Evolutionary conservation across 2,888 invertebrate genomes (phyloP), one percentile per base, ranked within the genome.

Genomic region (Metellina segmentata): DNA sequence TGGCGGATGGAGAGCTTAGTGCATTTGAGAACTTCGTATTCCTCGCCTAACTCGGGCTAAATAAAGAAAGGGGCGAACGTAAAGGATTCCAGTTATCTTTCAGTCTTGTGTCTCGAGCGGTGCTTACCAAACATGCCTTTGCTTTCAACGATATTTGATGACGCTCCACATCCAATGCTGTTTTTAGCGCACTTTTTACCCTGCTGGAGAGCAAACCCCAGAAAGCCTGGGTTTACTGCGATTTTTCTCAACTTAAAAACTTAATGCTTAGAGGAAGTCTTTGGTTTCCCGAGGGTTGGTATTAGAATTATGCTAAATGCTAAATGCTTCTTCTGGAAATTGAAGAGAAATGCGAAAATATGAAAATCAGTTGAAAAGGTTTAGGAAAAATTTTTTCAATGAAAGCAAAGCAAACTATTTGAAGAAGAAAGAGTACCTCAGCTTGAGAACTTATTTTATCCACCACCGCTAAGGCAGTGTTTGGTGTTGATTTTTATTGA

Each of bases 91-190:
- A 49, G 77, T 86, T 86, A 86, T 86, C 86, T 86, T 78, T 20
- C 51, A 51, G 77, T 9, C 61, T 13, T 7, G 19, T 48, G 70
- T 82, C 89, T 70, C 74, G 52, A 7, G 82, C 82, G 82, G 20
- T 19, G 75, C 20, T 20, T 53, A 34, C 51, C 86, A 34, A 49
- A 89, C 89, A 89, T 82, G 89, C 89, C 75, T 89, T 82, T 89
- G 81, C 89, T 89, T 89, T 89, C 89, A 89, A 51, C 89, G 75
- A 89, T 82, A 89, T 89, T 89, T 89, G 82, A 82, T 82, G 89
- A 89, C 69, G 49, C 52, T 69, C 51, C 82, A 34, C 74, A 75
- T 75, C 69, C 69, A 9, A 34, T 20, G 13, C 89, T 77, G n/a
- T 82, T 51, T 77, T 81, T 69, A 13, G 61, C 49, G 16, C 19